Evolutionary conservation across 2,888 invertebrate species (phyloP), one percentile per base, ranked within the genome.

Genomic region (Rotaria magnacalcarata): DNA sequence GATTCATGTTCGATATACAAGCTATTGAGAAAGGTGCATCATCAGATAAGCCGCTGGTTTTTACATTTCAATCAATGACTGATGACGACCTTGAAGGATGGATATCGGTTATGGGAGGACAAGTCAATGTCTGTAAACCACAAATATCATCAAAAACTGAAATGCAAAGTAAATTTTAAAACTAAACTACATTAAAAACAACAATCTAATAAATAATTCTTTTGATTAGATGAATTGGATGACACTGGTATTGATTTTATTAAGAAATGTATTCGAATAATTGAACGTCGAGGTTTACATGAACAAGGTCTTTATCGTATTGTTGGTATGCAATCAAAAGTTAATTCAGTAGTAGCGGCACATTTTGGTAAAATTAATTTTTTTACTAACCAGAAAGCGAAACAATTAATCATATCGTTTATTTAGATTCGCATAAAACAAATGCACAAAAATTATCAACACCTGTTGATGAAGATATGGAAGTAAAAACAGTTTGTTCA

Each of bases 221-320:
- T 58, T 43, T 8, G 7, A 47, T 27, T 43, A 80, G 80, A 80
- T 80, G 47, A 86, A 84, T 92, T 97, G 87, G 96, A 97, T 92
- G 96, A 96, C 87, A 93, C 94, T 87, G 97, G 98, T 43, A 95
- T 97, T 91, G 93, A 93, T 88, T 98, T 98, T 93, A 95, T 97
- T 89, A 94, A 94, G 87, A 93, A 94, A 89, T 94, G 97, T 91
- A 94, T 96, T 88, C 93, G 93, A 89, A 94, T 94, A 86, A 92
- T 97, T 87, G 97, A 97, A 92, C 93, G 93, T 89, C 93, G 96
- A 90, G 96, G 94, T 93, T 92, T 97, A 87, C 95, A 96, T 91
- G 98, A 98, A 90, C 97, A 98, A 92, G 96, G 96, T n/a, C 92
- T 96, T 86, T 96, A 95, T 92, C 90, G 98, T 88, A 95, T 98